Conservation (phyloP, 1,140 invertebrate genomes). For the Oedothorax gibbosus region DNA sequence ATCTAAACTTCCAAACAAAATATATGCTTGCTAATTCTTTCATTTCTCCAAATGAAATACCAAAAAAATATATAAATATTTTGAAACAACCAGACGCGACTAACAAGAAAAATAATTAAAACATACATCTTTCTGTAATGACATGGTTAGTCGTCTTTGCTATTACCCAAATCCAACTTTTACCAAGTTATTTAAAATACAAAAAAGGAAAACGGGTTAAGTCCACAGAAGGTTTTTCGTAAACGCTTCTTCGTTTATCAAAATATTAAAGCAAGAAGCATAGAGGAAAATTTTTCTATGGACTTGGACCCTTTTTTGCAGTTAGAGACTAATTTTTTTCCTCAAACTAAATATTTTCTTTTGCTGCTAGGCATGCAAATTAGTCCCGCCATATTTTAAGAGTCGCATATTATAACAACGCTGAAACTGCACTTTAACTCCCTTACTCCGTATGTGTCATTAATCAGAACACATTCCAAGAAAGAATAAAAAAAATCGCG, state of each 20-base stretch:
- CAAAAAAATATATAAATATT: constrained; percentile 18
- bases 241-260: too few species aligned
- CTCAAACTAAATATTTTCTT: background rate
- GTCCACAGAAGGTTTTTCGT: too few species aligned
- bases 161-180: background rate
- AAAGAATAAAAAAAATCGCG: constrained; percentile 4
- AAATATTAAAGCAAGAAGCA: too few species aligned
- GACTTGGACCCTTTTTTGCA: too few species aligned
- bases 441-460: constrained; percentile 18
- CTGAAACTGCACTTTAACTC: constrained; percentile 37
- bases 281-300: too few species aligned
- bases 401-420: constrained; percentile 26
- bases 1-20: constrained; percentile 1
- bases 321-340: background rate
- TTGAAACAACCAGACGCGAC: constrained; percentile 1
- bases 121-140: constrained; percentile 21
- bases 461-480: constrained; percentile 36
- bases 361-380: constrained; percentile 21
- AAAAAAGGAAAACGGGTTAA: too few species aligned
- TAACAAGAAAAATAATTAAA: constrained; percentile 23
- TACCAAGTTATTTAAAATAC: too few species aligned
- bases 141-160: background rate
- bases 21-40: background rate
- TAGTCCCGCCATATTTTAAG: constrained; percentile 21
- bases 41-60: background rate